phyloP scores from a whole-genome alignment of 2,888 invertebrate species.

The Quadriops clusia region DNA sequence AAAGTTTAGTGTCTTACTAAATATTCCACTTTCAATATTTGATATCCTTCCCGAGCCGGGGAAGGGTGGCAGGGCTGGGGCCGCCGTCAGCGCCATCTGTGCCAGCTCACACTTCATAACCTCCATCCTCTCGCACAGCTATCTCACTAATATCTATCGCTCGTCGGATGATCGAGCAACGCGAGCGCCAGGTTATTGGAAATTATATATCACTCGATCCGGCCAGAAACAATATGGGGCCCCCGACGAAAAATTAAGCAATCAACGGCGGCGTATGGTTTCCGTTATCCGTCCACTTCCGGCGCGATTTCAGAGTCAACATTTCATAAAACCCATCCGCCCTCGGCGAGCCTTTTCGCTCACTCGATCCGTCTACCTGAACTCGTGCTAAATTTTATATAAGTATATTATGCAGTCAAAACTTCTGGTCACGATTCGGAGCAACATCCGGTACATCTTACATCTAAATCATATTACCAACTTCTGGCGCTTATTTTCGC shows the following conservation, averaged over 20 bases:
- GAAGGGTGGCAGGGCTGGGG: conserved; percentile 9
- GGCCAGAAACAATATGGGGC: conserved; percentile 15
- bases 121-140: conserved; percentile 21
- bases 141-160: conserved; percentile 24
- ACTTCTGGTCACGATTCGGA: conserved; percentile 34
- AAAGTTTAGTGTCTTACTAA: conserved; percentile 26
- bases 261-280: conserved; percentile 16
- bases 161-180: conserved; percentile 20
- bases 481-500: conserved; percentile 25
- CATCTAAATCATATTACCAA: conserved; percentile 35
- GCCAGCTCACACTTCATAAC: conserved; percentile 36
- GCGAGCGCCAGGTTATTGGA: conserved; percentile 20
- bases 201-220: conserved; percentile 22
- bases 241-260: conserved; percentile 18
- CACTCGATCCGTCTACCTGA: conserved; percentile 9
- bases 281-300: conserved; percentile 16
- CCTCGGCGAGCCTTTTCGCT: conserved; percentile 12
- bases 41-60: conserved; percentile 24
- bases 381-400: conserved; percentile 28
- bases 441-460: conserved; percentile 35
- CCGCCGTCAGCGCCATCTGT: conserved; percentile 35
- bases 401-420: conserved; percentile 35
- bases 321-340: conserved; percentile 14
- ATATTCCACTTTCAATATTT: conserved; percentile 34
- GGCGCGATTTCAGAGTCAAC: conserved; percentile 20